Percentiles rank a stretch among this genome's conserved stretches.
These are phyloP conservation scores for Galbula dea DNA, from an alignment of 2,113 vertebrate species.

Conservation along the genomic window DNA sequence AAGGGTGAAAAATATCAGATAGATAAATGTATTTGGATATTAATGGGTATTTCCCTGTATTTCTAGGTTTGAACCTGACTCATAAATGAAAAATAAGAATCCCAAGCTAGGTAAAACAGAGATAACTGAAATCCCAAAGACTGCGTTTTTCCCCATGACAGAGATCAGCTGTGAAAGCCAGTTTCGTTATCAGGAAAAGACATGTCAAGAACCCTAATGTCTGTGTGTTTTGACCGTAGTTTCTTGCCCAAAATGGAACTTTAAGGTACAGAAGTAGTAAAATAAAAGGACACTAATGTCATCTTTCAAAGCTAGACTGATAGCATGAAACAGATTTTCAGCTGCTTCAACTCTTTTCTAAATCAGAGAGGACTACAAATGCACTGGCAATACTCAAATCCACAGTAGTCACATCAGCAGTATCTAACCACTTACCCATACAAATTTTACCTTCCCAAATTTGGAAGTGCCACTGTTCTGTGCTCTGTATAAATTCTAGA, in stretches of 20 bases:
- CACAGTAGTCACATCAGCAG: neutral
- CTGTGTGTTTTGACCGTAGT: neutral
- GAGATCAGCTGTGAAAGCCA: neutral
- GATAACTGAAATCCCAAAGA: neutral
- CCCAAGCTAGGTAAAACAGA: neutral
- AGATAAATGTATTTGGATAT: neutral
- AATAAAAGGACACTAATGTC: neutral
- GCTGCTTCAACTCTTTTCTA: neutral
- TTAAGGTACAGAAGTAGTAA: neutral
- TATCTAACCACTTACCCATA: neutral
- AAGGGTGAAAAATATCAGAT: neutral
- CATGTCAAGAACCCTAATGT: neutral
- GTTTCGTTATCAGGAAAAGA: neutral
- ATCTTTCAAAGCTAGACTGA: neutral
- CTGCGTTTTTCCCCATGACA: accelerated
- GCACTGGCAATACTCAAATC: neutral
- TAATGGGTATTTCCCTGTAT: neutral
- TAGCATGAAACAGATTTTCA: neutral
- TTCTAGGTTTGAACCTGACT: neutral
- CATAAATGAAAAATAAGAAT: neutral
- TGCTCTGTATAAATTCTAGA: neutral
- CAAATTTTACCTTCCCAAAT: neutral
- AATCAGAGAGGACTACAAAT: neutral
- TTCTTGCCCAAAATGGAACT: neutral
- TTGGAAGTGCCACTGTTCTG: neutral